Evolutionary conservation across 2,113 vertebrate species (phyloP).

Genomic region (Onychostruthus taczanowskii): DNA sequence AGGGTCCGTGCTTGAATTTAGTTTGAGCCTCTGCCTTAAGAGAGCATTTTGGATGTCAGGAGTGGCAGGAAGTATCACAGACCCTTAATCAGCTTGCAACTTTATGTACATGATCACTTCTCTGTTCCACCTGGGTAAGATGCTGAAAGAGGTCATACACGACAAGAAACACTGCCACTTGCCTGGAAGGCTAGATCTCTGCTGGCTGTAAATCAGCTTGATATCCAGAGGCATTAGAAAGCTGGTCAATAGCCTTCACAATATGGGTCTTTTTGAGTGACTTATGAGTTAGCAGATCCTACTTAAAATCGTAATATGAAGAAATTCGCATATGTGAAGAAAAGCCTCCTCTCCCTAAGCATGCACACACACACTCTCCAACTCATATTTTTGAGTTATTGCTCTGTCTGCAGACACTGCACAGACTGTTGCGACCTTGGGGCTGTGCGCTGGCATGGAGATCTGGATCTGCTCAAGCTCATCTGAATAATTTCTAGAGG

Average conservation of each 20-base stretch:
- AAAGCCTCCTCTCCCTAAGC: not conserved
- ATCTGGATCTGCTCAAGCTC: constrained; percentile 58
- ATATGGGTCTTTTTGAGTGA: not conserved
- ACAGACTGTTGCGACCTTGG: not conserved
- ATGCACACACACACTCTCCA: not conserved
- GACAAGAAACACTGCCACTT: not conserved
- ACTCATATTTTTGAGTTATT: constrained; percentile 58
- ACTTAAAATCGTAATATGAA: not conserved
- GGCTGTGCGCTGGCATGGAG: constrained; percentile 3
- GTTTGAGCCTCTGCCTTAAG: not conserved
- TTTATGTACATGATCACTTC: not conserved
- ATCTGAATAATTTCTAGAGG: constrained; percentile 57
- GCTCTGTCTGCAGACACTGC: constrained; percentile 37
- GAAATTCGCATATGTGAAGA: not conserved
- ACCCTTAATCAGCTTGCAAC: not conserved
- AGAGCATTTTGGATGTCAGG: not conserved
- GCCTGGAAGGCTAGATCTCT: not conserved
- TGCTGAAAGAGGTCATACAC: not conserved
- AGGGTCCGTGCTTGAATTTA: not conserved
- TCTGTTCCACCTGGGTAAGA: not conserved
- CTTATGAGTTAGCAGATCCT: not conserved
- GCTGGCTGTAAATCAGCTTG: constrained; percentile 26
- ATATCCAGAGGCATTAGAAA: not conserved
- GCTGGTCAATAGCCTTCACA: not conserved
- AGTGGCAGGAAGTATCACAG: not conserved